These are phyloP conservation scores for Sphenodon punctatus DNA, from an alignment of 2,797 vertebrate species.

Conservation along the genomic window DNA sequence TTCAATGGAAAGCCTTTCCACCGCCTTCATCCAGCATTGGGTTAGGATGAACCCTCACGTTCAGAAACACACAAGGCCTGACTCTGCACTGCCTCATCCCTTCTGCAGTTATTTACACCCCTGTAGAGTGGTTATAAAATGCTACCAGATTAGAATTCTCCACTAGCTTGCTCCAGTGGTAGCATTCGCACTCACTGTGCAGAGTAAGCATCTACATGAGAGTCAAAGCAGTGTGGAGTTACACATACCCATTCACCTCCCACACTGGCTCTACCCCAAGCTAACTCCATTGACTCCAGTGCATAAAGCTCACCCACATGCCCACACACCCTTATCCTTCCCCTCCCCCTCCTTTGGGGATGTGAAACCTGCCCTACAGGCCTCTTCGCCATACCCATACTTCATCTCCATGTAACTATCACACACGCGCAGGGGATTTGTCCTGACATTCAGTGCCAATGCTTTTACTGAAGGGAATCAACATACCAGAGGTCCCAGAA, in stretches of 20 bases:
- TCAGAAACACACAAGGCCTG: neutral
- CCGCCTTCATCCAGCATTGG: too few species aligned
- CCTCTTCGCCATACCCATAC: conserved; percentile 53
- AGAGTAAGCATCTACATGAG: fast-evolving
- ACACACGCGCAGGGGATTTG: neutral
- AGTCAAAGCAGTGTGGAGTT: fast-evolving
- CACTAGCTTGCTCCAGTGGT: fast-evolving
- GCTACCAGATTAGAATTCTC: neutral
- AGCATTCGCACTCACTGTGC: neutral
- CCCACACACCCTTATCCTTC: neutral
- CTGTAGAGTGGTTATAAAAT: neutral
- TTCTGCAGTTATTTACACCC: neutral
- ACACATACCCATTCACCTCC: fast-evolving
- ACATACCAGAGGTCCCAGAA: neutral
- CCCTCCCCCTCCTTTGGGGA: neutral
- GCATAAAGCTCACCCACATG: neutral
- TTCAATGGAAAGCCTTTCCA: too few species aligned
- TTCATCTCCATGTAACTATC: conserved; percentile 33
- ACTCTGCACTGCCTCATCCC: fast-evolving
- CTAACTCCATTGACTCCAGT: neutral
- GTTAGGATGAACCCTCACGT: too few species aligned
- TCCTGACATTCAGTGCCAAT: neutral
- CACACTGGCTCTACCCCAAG: neutral
- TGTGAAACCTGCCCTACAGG: neutral
- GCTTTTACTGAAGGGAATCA: neutral